Conservation (phyloP, 2,797 vertebrate genomes). For the Melanotaenia trifasciata region DNA sequence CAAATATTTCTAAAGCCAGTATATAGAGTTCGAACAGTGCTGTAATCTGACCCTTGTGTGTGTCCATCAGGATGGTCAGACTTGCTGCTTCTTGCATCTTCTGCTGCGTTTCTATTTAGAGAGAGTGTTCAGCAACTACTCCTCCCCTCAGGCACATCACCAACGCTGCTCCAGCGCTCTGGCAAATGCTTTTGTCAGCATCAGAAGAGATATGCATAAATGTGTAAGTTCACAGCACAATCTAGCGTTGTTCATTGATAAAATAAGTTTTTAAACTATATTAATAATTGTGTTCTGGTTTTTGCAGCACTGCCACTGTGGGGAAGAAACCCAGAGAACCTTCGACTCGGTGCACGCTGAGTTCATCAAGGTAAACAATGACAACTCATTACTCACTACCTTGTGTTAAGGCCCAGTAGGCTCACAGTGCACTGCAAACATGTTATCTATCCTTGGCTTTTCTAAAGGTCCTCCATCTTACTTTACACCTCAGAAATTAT, state of each 20-base stretch:
- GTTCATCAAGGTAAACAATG: constrained; percentile 68
- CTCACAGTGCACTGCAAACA: constrained; percentile 3
- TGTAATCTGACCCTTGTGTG: constrained; percentile 6
- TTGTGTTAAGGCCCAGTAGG: neutral
- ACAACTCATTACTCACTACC: neutral
- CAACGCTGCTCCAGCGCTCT: constrained; percentile 78
- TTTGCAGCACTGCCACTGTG: constrained; percentile 78
- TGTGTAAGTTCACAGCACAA: constrained; percentile 77
- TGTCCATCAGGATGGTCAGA: constrained; percentile 75
- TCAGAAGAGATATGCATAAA: constrained; percentile 76
- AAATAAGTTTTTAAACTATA: neutral
- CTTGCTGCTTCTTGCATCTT: constrained; percentile 83
- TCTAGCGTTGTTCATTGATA: neutral
- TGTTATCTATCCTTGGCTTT: too few relatives aligned
- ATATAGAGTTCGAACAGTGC: neutral
- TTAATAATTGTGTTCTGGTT: constrained; percentile 17
- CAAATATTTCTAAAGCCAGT: neutral
- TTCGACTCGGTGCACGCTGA: constrained; percentile 66
- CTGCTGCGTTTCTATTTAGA: constrained; percentile 84
- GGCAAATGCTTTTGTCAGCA: constrained; percentile 84
- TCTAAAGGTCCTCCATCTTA: neutral
- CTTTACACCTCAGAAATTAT: neutral
- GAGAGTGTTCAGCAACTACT: constrained; percentile 80
- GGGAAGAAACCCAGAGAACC: constrained; percentile 69
- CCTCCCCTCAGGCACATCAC: constrained; percentile 62